Percentiles rank a stretch among this genome's conserved stretches.
Evolutionary conservation across 2,888 invertebrate genomes (phyloP).

Genomic region (Euzetes globulus): DNA sequence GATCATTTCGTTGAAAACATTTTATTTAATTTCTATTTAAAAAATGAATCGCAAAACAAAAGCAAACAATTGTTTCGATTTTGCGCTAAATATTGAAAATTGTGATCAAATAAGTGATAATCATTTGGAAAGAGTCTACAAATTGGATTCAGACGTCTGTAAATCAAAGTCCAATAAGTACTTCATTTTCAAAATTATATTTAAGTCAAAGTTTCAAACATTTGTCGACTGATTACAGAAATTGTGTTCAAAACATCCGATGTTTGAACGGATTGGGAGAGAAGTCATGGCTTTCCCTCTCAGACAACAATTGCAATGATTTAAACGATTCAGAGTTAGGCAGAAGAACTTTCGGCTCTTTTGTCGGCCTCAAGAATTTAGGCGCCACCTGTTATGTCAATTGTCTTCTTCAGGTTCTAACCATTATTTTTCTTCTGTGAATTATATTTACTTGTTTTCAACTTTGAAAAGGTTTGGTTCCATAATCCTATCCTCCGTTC

Average conservation of each 20-base stretch:
- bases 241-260: slow-evolving; percentile 56
- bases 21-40: no score
- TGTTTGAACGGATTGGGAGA: slow-evolving; percentile 57
- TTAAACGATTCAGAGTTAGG: slow-evolving; percentile 46
- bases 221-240: slow-evolving; percentile 47
- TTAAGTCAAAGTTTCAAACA: neutral
- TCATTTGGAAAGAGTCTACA: slow-evolving; percentile 3
- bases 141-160: slow-evolving; percentile 24
- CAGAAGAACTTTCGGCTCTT: slow-evolving; percentile 42
- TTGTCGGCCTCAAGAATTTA: slow-evolving; percentile 57
- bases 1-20: no score
- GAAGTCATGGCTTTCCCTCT: slow-evolving; percentile 51
- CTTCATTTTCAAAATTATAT: neutral
- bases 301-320: slow-evolving; percentile 48
- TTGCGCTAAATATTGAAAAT: neutral
- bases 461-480: slow-evolving; percentile 54
- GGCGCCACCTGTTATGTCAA: slow-evolving; percentile 62
- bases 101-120: neutral
- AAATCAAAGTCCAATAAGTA: slow-evolving; percentile 29
- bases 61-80: neutral
- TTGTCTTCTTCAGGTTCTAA: slow-evolving; percentile 52
- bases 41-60: slow-evolving; percentile 3
- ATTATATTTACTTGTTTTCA: neutral
- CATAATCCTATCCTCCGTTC: slow-evolving; percentile 54
- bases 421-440: neutral